These are phyloP conservation scores for Charanyca ferruginea DNA, from an alignment of 2,888 invertebrate genomes.

Conservation along the genomic window DNA sequence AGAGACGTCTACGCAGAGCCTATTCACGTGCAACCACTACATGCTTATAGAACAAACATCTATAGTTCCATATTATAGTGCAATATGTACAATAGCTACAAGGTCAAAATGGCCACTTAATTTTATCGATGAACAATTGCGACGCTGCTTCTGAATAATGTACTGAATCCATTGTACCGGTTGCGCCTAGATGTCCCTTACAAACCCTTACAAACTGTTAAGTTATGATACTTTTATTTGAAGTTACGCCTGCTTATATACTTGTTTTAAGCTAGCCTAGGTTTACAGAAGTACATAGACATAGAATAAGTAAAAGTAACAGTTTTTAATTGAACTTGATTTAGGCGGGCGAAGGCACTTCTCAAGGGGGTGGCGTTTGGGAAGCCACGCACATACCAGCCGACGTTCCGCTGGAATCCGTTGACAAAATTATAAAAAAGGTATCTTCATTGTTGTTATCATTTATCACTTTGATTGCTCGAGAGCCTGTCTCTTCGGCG, in stretches of 20 bases:
- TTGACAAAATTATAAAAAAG: slow-evolving; percentile 89
- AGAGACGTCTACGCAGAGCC: no score
- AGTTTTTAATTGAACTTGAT: slow-evolving; percentile 38
- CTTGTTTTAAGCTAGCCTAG: not conserved
- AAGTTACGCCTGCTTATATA: not conserved
- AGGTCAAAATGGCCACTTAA: no score
- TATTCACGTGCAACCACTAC: no score
- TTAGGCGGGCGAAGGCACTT: slow-evolving; percentile 61
- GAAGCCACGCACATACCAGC: slow-evolving; percentile 65
- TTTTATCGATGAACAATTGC: no score
- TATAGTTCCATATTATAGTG: no score
- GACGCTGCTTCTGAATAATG: no score
- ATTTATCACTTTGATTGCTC: slow-evolving; percentile 29
- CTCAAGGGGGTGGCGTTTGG: slow-evolving; percentile 66
- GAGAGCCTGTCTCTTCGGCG: not conserved
- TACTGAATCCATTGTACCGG: no score
- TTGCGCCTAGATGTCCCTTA: no score
- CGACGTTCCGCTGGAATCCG: slow-evolving; percentile 78
- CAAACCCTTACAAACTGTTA: no score
- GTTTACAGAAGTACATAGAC: not conserved
- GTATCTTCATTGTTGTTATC: slow-evolving; percentile 68
- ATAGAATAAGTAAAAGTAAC: slow-evolving; percentile 19
- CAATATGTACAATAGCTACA: no score
- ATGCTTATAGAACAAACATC: no score
- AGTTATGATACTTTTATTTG: not conserved